phyloP scores from a whole-genome alignment of 2,113 vertebrate genomes.

The Paradoxurus hermaphroditus region DNA sequence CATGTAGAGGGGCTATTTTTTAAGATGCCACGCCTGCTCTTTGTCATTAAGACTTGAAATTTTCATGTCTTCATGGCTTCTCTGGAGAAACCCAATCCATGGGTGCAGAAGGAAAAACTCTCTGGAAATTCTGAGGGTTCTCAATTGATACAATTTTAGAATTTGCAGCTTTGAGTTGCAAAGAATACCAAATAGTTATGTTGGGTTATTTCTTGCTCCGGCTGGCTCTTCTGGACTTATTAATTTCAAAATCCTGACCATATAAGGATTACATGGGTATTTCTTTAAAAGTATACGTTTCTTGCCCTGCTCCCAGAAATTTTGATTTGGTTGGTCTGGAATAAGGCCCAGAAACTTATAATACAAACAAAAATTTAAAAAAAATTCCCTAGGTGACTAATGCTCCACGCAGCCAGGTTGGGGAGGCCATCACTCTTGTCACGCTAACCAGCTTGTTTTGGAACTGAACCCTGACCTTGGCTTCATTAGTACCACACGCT shows the following conservation, averaged over 20 bases:
- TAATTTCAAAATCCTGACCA: background rate
- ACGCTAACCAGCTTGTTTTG: background rate
- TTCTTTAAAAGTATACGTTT: background rate
- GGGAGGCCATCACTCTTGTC: background rate
- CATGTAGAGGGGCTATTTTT: background rate
- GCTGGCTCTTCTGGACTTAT: background rate
- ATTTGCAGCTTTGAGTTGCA: background rate
- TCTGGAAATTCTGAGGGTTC: background rate
- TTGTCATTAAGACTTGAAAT: background rate
- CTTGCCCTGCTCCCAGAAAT: background rate
- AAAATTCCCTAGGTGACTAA: background rate
- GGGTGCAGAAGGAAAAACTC: background rate
- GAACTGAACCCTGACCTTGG: constrained; percentile 60
- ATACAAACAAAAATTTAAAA: background rate
- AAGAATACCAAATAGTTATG: background rate
- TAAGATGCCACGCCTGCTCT: background rate
- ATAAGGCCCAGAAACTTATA: constrained; percentile 15
- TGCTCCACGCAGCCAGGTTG: background rate
- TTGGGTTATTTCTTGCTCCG: background rate
- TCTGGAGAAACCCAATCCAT: background rate
- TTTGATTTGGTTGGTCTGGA: constrained; percentile 2
- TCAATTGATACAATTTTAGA: background rate
- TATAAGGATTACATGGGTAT: background rate
- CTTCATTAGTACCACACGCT: constrained; percentile 57
- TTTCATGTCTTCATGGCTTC: background rate